Conservation (phyloP, 37 sponge, comb jelly and placozoan genomes). For the Haliclona indistincta region DNA sequence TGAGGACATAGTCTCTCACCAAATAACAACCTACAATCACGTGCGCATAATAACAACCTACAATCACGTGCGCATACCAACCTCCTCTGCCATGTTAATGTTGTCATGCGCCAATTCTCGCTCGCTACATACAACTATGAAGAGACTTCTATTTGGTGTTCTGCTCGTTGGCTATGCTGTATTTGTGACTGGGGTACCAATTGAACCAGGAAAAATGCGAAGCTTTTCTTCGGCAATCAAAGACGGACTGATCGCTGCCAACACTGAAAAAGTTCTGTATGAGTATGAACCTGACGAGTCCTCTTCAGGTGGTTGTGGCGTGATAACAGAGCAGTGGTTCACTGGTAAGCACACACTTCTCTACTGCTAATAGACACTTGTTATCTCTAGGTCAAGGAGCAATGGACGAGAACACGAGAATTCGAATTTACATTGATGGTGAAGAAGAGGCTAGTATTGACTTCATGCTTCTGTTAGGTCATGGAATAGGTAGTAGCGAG, state of each 20-base stretch:
- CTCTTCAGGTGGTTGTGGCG: conserved; percentile 58
- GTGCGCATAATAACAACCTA: too few species aligned
- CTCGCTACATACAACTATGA: too few species aligned
- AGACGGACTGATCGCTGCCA: conserved; percentile 33
- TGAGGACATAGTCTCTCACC: too few species aligned
- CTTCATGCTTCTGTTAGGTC: conserved; percentile 61
- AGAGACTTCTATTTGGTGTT: too few species aligned
- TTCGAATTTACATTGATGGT: conserved; percentile 75
- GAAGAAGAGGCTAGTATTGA: conserved; percentile 67
- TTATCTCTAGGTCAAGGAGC: conserved; percentile 28
- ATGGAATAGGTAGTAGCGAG: conserved; percentile 61
- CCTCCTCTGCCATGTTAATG: too few species aligned
- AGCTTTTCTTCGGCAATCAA: conserved; percentile 81
- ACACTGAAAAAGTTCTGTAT: conserved; percentile 65
- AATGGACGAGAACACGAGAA: conserved; percentile 60
- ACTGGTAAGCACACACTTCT: conserved; percentile 10
- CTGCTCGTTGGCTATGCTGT: too few species aligned
- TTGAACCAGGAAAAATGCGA: conserved; percentile 35
- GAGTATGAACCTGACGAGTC: too few species aligned
- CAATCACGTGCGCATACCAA: too few species aligned
- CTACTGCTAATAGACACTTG: neutral
- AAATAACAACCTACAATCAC: too few species aligned
- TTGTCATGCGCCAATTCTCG: too few species aligned
- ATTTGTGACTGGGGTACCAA: too few species aligned
- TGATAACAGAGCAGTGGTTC: conserved; percentile 85